phyloP scores from a whole-genome alignment of 1,140 invertebrate species.

The Drosophila erecta region DNA sequence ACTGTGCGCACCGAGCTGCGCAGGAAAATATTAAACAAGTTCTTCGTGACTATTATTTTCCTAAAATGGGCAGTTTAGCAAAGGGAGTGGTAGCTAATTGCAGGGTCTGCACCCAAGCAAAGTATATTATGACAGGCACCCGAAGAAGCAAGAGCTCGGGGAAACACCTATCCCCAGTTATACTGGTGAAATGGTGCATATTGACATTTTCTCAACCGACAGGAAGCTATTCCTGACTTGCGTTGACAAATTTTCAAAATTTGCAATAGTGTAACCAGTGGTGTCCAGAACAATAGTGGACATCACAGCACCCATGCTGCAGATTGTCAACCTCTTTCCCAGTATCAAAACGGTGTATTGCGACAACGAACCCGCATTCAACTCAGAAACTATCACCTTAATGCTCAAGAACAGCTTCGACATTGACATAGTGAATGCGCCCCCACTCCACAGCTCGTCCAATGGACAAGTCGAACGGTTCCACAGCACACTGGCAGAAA shows the following conservation, averaged over 20 bases:
- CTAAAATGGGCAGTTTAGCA: not conserved
- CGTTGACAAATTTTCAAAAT: not conserved
- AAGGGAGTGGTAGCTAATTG: not conserved
- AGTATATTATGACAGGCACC: not conserved
- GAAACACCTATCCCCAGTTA: slow-evolving; percentile 6
- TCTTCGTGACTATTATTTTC: not conserved
- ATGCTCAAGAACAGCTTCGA: too few species aligned
- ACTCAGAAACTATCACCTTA: too few species aligned
- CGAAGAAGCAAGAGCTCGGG: not conserved
- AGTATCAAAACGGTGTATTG: too few species aligned
- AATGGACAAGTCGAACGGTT: too few species aligned
- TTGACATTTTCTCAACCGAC: too few species aligned
- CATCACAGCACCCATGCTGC: not conserved
- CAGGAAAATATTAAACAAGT: not conserved
- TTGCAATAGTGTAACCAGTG: too few species aligned
- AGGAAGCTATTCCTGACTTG: not conserved
- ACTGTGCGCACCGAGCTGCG: not conserved
- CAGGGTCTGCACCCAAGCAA: not conserved
- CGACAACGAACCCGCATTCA: too few species aligned
- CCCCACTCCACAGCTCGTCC: too few species aligned
- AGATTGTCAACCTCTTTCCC: too few species aligned
- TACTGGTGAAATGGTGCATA: too few species aligned
- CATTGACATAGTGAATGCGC: too few species aligned
- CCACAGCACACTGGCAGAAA: not conserved
- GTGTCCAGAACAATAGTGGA: slow-evolving; percentile 8